These are phyloP conservation scores for Crenichthys baileyi DNA, from an alignment of 2,797 vertebrate species.

Conservation along the genomic window DNA sequence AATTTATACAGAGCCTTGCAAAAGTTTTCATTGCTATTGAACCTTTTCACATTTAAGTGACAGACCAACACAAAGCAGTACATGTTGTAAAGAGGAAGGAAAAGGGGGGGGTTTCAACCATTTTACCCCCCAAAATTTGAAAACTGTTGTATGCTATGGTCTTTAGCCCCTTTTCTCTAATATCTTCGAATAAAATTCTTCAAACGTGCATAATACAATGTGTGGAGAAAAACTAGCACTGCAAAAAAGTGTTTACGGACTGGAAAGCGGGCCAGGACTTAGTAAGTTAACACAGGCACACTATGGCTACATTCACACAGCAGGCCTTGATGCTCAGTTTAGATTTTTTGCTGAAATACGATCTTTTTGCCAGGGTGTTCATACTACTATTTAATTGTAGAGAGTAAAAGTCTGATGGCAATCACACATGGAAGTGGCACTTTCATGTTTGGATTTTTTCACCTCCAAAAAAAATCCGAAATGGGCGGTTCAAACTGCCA, in stretches of 20 bases:
- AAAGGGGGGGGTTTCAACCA: background rate
- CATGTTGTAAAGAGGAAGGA: background rate
- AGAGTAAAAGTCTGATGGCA: too few relatives aligned
- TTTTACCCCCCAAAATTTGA: background rate
- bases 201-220: background rate
- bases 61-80: background rate
- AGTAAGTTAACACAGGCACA: background rate
- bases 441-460: too few relatives aligned
- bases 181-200: background rate
- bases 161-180: background rate
- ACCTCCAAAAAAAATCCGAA: too few relatives aligned
- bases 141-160: background rate
- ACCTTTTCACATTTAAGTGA: background rate
- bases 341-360: too few relatives aligned
- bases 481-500: too few relatives aligned
- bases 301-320: too few relatives aligned
- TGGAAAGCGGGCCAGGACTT: background rate
- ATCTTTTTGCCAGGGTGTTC: too few relatives aligned
- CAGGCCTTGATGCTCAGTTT: too few relatives aligned
- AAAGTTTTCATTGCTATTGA: background rate
- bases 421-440: too few relatives aligned
- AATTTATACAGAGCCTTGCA: background rate
- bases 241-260: background rate
- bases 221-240: background rate
- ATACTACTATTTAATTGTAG: too few relatives aligned